phyloP scores from a whole-genome alignment of 2,113 vertebrate genomes.

The Alouatta palliata region DNA sequence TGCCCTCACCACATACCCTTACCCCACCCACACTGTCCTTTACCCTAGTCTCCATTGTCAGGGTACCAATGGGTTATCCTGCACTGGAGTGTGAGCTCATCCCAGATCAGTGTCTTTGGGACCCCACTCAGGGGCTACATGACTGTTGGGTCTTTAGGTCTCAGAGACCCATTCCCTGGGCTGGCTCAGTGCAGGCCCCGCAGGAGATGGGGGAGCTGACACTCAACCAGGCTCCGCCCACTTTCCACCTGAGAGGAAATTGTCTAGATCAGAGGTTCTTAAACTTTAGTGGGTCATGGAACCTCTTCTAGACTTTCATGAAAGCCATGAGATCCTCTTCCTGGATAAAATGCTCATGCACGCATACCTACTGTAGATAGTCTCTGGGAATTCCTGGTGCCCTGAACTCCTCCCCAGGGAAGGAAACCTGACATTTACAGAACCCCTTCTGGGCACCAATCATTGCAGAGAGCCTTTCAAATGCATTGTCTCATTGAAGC shows the following conservation, averaged over 20 bases:
- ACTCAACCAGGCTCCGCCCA: background rate
- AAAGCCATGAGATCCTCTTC: background rate
- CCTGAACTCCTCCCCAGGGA: background rate
- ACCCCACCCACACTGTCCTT: background rate
- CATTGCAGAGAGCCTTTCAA: background rate
- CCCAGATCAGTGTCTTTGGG: background rate
- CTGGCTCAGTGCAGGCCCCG: background rate
- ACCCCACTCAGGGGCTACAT: background rate
- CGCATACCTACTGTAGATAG: background rate
- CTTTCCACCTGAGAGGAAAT: background rate
- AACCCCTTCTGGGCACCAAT: background rate
- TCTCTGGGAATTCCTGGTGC: background rate
- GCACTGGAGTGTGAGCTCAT: background rate
- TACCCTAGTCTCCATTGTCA: background rate
- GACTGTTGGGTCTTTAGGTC: background rate
- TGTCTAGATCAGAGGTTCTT: background rate
- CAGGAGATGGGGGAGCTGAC: background rate
- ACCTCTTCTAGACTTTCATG: background rate
- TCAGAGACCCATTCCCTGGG: background rate
- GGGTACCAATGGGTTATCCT: background rate
- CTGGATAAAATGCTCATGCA: background rate
- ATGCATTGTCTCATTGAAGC: background rate
- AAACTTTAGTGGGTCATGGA: background rate
- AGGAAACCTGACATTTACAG: background rate
- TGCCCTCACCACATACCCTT: background rate